These are phyloP conservation scores for Pygoscelis adeliae DNA, from an alignment of 2,113 vertebrate species.

Conservation along the genomic window DNA sequence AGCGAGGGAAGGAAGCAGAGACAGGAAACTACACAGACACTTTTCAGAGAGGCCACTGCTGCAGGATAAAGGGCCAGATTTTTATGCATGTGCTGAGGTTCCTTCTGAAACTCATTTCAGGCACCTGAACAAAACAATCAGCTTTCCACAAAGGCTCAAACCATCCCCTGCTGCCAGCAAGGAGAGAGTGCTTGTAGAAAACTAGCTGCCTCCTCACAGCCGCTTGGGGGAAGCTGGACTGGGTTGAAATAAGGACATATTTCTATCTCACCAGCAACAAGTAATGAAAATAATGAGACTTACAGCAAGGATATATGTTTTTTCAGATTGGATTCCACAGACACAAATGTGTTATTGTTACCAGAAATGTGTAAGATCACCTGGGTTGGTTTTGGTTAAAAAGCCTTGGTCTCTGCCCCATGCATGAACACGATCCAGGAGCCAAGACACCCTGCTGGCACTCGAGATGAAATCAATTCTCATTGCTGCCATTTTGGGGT, in stretches of 20 bases:
- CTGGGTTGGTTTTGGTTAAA: neutral
- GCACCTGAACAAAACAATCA: neutral
- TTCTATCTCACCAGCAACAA: neutral
- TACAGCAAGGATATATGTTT: neutral
- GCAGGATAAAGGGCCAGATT: neutral
- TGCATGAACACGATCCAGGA: neutral
- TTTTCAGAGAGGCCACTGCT: neutral
- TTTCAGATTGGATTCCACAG: neutral
- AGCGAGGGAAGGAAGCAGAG: constrained; percentile 9
- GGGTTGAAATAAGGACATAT: neutral
- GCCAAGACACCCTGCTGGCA: neutral
- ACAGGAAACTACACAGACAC: neutral
- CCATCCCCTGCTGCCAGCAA: neutral
- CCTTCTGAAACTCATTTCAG: neutral
- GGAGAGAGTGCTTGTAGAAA: neutral
- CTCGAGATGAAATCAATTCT: rapidly evolving
- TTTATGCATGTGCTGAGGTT: neutral
- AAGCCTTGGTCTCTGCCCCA: neutral
- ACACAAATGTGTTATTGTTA: neutral
- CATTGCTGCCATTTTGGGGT: neutral
- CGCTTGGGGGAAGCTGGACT: neutral
- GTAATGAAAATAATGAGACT: neutral
- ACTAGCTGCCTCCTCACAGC: neutral
- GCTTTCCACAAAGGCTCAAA: neutral
- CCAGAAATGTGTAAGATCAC: neutral